phyloP scores from a whole-genome alignment of 2,113 vertebrate species.

The Oxyura jamaicensis region DNA sequence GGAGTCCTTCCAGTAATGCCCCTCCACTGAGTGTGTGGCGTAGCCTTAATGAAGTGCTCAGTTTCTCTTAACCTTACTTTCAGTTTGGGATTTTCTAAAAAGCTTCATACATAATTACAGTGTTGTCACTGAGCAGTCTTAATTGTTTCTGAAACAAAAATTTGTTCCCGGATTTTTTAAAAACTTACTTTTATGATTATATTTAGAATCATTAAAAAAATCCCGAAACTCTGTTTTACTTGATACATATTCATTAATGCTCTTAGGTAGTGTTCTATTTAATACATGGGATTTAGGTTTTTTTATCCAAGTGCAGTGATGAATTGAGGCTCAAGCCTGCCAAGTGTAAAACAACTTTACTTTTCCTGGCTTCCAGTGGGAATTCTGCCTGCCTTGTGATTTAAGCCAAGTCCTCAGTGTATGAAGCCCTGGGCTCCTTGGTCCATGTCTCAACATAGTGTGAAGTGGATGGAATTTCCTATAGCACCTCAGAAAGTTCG shows the following conservation, averaged over 20 bases:
- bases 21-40: accelerated
- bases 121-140: not conserved
- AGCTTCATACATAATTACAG: not conserved
- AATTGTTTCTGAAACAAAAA: not conserved
- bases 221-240: not conserved
- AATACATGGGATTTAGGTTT: not conserved
- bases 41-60: not conserved
- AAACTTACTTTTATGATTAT: not conserved
- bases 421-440: not conserved
- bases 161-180: accelerated
- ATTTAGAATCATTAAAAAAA: not conserved
- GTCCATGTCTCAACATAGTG: accelerated
- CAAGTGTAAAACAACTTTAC: not conserved
- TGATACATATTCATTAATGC: not conserved
- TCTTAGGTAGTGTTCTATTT: not conserved
- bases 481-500: not conserved
- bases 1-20: not conserved
- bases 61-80: not conserved
- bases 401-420: not conserved
- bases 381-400: no score
- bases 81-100: not conserved
- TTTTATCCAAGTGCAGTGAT: not conserved
- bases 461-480: not conserved
- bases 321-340: not conserved
- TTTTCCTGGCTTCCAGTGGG: not conserved